A percentile compares a stretch with the other conserved stretches of the same genome.
These are phyloP conservation scores for Pecten maximus DNA, from an alignment of 2,888 invertebrate genomes.

Conservation along the genomic window DNA sequence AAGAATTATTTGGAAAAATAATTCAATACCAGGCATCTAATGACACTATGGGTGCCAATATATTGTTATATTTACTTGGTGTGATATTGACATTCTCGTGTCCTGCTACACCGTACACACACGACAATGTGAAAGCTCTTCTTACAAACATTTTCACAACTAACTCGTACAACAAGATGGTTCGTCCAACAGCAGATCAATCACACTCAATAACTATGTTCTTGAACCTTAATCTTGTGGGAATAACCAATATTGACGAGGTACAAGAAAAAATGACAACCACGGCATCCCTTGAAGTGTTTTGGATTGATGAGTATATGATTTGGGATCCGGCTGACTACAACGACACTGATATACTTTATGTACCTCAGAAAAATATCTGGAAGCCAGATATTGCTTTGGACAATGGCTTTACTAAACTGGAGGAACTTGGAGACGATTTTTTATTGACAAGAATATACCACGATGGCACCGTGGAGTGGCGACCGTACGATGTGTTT, in stretches of 20 bases:
- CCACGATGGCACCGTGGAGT: slow-evolving; percentile 50
- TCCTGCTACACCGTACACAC: slow-evolving; percentile 43
- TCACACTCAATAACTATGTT: slow-evolving; percentile 50
- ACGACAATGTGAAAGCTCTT: slow-evolving; percentile 51
- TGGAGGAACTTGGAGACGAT: slow-evolving; percentile 57
- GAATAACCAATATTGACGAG: slow-evolving; percentile 63
- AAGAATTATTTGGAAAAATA: no score
- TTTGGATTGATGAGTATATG: slow-evolving; percentile 63
- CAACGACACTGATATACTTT: slow-evolving; percentile 53
- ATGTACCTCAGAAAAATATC: slow-evolving; percentile 60
- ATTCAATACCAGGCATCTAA: no score
- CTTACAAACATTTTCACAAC: slow-evolving; percentile 61
- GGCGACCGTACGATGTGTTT: slow-evolving; percentile 64
- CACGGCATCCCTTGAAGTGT: slow-evolving; percentile 59
- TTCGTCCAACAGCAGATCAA: slow-evolving; percentile 63
- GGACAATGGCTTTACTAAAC: slow-evolving; percentile 62
- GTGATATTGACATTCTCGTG: neutral
- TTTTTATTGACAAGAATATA: slow-evolving; percentile 59
- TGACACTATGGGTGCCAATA: neutral
- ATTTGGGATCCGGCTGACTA: slow-evolving; percentile 57
- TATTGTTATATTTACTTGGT: neutral
- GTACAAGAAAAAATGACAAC: slow-evolving; percentile 59
- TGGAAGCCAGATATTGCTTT: slow-evolving; percentile 66
- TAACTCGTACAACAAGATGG: slow-evolving; percentile 59
- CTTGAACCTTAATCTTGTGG: slow-evolving; percentile 59